phyloP scores from a whole-genome alignment of 64 coral and sea anemone genomes.

The Actinia equina region DNA sequence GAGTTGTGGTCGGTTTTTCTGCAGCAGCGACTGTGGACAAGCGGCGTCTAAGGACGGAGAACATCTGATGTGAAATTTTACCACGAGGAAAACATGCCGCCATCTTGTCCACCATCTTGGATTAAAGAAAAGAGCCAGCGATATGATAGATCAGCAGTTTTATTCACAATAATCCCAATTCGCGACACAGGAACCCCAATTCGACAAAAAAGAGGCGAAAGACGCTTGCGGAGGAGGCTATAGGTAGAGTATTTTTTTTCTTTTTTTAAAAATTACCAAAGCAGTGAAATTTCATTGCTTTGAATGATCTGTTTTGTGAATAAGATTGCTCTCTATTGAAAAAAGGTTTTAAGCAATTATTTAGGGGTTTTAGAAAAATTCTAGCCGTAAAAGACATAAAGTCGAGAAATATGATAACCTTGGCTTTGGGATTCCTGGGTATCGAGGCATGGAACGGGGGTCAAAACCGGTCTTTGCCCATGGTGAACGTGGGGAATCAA shows the following conservation, averaged over 20 bases:
- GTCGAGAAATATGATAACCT: too few species aligned
- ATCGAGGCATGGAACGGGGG: too few species aligned
- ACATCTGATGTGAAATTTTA: not conserved
- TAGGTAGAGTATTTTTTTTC: not conserved
- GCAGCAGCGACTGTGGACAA: constrained; percentile 27
- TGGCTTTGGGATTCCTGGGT: too few species aligned
- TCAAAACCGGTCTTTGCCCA: too few species aligned
- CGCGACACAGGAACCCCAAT: too few species aligned
- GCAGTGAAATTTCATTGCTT: too few species aligned
- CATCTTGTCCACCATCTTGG: constrained; percentile 68
- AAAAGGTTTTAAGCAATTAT: too few species aligned
- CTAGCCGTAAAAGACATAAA: too few species aligned
- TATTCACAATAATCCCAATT: not conserved
- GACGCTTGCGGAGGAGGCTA: not conserved
- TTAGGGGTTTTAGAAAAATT: too few species aligned
- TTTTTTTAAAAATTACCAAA: not conserved
- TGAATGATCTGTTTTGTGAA: too few species aligned
- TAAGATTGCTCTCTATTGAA: not conserved
- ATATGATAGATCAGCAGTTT: not conserved
- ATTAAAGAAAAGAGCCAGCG: constrained; percentile 47
- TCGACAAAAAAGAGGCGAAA: too few species aligned
- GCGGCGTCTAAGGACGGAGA: constrained; percentile 5
- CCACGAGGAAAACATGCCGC: not conserved
- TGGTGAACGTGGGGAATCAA: too few species aligned
- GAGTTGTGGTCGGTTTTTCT: constrained; percentile 36